phyloP scores from a whole-genome alignment of 2,888 invertebrate genomes.

The Tyria jacobaeae region DNA sequence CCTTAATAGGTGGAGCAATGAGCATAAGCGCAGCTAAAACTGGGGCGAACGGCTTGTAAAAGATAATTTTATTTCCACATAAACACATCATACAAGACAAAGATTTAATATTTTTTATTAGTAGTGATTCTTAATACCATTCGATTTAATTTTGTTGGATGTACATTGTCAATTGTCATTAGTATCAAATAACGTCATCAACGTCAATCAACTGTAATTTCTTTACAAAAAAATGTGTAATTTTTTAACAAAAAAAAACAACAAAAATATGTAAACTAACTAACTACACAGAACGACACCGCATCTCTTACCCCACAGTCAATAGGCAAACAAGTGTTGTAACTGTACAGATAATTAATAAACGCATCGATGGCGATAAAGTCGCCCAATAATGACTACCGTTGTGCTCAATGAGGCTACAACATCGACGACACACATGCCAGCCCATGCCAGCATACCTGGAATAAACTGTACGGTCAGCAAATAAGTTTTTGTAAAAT shows the following conservation, averaged over 20 bases:
- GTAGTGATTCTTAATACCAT: no score
- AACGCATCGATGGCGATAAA: conserved; percentile 37
- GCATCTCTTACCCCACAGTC: no score
- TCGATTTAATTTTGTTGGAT: no score
- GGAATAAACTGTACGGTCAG: conserved; percentile 53
- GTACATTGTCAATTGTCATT: neutral
- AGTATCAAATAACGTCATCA: neutral
- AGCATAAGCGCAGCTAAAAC: neutral
- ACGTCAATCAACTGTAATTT: neutral
- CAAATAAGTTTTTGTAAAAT: neutral
- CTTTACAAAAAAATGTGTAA: no score
- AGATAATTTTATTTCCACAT: no score
- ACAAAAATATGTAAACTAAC: no score
- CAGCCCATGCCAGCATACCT: conserved; percentile 57
- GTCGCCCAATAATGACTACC: conserved; percentile 47
- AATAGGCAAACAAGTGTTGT: conserved; percentile 34
- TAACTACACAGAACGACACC: no score
- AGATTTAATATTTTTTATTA: no score
- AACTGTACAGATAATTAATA: conserved; percentile 38
- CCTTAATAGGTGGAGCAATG: no score
- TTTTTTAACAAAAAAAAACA: no score
- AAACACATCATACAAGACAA: no score
- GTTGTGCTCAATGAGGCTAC: conserved; percentile 54
- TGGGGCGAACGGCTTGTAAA: no score
- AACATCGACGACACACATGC: conserved; percentile 65